Percentiles rank a stretch among this genome's conserved stretches.
Evolutionary conservation across 2,113 vertebrate genomes (phyloP).

Genomic region (Corydoras maculifer): DNA sequence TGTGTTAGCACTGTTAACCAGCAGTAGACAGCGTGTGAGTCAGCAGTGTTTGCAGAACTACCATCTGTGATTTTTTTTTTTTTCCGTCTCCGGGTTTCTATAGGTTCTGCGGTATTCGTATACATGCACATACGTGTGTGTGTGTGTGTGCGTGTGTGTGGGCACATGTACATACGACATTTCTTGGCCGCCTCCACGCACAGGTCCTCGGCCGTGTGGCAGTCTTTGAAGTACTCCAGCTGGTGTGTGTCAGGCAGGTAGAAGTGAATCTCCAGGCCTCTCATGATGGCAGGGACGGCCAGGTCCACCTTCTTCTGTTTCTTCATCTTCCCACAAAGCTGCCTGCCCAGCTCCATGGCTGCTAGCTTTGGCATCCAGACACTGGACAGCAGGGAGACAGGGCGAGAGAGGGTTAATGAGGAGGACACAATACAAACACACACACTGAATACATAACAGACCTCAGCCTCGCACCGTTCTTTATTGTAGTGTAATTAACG

Average conservation of each 20-base stretch:
- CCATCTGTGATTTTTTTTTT: too few relatives aligned
- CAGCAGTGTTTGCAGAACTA: too few relatives aligned
- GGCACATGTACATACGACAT: constrained; percentile 73
- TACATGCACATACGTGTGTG: not conserved
- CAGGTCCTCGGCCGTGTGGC: constrained; percentile 77
- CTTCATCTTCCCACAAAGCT: constrained; percentile 95
- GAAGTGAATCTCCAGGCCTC: constrained; percentile 80
- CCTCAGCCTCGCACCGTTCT: too few relatives aligned
- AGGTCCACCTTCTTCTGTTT: constrained; percentile 69
- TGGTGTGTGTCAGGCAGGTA: constrained; percentile 69
- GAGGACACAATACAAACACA: too few relatives aligned
- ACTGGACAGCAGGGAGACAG: constrained; percentile 52
- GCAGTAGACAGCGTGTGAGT: too few relatives aligned
- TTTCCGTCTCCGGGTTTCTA: too few relatives aligned
- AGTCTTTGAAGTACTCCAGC: constrained; percentile 67
- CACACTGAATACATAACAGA: too few relatives aligned
- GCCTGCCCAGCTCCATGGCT: constrained; percentile 81
- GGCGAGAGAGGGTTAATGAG: too few relatives aligned
- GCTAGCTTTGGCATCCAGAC: constrained; percentile 76
- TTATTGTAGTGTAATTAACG: too few relatives aligned
- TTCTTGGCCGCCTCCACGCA: constrained; percentile 80
- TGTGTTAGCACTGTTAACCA: too few relatives aligned
- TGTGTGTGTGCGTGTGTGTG: too few relatives aligned
- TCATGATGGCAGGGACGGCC: constrained; percentile 56
- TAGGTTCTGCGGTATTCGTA: not conserved